Percentiles rank a stretch among this genome's conserved stretches.
Evolutionary conservation across 2,113 vertebrate species (phyloP).

Genomic region (Gobiocypris rarus): DNA sequence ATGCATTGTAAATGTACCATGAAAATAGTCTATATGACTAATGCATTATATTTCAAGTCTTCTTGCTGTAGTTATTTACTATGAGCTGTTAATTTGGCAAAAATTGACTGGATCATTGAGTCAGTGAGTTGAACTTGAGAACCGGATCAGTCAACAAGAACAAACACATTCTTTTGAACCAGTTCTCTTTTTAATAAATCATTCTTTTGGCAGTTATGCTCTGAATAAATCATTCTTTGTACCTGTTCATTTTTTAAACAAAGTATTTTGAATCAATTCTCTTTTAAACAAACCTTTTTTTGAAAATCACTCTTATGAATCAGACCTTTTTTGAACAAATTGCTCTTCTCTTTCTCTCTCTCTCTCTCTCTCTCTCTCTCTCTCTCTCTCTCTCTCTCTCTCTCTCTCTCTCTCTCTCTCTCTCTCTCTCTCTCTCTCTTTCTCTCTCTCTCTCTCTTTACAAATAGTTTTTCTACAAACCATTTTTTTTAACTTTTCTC

Average conservation of each 20-base stretch:
- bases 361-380: no score
- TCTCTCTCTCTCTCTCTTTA: no score
- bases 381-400: no score
- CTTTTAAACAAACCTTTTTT: no score
- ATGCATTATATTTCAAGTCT: not conserved
- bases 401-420: no score
- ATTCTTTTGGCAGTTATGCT: not conserved
- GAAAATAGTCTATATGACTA: not conserved
- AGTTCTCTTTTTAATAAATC: not conserved
- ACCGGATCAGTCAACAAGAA: not conserved
- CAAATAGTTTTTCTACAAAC: no score
- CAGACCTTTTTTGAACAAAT: not conserved
- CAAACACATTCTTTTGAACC: not conserved
- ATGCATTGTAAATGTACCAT: not conserved
- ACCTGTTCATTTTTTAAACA: not conserved
- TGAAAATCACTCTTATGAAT: not conserved
- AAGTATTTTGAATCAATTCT: no score
- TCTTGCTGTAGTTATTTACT: not conserved
- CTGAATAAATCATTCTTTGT: not conserved
- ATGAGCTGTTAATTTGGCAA: not conserved
- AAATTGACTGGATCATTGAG: not conserved
- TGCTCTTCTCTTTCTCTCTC: no score
- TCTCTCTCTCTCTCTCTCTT: no score
- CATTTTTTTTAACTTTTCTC: no score
- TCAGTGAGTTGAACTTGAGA: not conserved